Evolutionary conservation across 2,888 invertebrate species (phyloP), one percentile per base, ranked within the genome.

Genomic region (Dugesia japonica): DNA sequence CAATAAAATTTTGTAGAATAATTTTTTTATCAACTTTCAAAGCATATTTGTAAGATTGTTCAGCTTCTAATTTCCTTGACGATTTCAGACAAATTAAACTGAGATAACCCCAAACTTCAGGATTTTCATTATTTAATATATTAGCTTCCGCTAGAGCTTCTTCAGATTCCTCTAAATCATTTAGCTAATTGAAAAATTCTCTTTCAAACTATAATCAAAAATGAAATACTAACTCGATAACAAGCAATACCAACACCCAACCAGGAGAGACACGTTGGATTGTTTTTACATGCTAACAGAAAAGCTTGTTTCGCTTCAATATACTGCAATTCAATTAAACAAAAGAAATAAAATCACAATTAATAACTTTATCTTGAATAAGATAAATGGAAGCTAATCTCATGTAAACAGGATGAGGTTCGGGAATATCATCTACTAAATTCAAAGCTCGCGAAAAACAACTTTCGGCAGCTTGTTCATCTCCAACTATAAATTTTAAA

Each of bases 51-150:
- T 83, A 85, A 1, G 84, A 81, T 79, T 85, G 84, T 80, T 85
- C 84, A 23, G 85, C 84, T 80, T 85, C 84, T 28, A 84, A 79
- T 72, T 82, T 81, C 73, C 84, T 78, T 4, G 81, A 81, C n/a
- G 83, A 83, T 77, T 81, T 81, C 28, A 85, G 81, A 80, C 84
- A 84, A 28, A 85, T 83, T 28, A 86, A 79, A 7, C 84, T 81
- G 15, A 86, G 81, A 80, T 86, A 85, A 4, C 82, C 86, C 86
- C 86, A 86, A 7, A 86, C 85, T 76, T 83, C 83, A 1, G 85
- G 82, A 79, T 85, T 85, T 26, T 81, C 82, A 79, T 85, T 86
- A 80, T 86, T 85, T 33, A 86, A 80, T 72, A 85, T 82, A 80
- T 86, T 86, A 15, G 86, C 86, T 79, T 86, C 85, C 15, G 84